Evolutionary conservation across 2,797 vertebrate genomes (phyloP), one percentile per base, ranked within the genome.

Genomic region (Melanotaenia boesemani): DNA sequence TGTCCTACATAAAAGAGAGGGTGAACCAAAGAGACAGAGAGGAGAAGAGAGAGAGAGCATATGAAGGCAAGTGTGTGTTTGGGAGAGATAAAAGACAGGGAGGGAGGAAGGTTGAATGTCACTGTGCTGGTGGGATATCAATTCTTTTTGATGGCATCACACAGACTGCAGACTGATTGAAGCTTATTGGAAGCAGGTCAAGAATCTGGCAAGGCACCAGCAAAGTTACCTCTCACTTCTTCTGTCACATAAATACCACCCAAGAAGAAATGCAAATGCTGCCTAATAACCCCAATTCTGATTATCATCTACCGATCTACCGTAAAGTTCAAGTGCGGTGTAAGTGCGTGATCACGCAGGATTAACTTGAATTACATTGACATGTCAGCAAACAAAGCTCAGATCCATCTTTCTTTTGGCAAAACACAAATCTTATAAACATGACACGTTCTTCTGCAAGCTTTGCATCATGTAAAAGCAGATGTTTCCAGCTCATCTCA

Each of bases 1-100:
- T 94, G 95, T 93, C 95, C 95, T 95, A 95, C 92, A 95, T 95
- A 93, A 86, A 77, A 86, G 78, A 86, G 86, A 85, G 79, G 57
- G 86, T 66, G 86, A 87, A 75, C 72, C 77, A 79, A 77, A 83
- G 82, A 82, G 69, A 77, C 77, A 76, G 59, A 63, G 22, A 22
- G 30, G 22, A 54, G 73, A 71, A 65, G 74, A 44, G 72, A 79
- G 78, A 34, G 54, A 39, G 75, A 72, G 76, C 57, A 22, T 70
- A 70, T 60, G 82, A 73, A 67, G 72, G 80, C 56, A 28, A 58
- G 65, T 73, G 63, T 83, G 88, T 85, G 83, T 77, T 82, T 59
- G 55, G 36, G 64, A 55, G 60, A 74, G 80, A 87, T 82, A 79
- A 82, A 79, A 81, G 78, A 82, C 50, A 67, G 74, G 44, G 67